Base-by-base conservation (phyloP, 2,113 vertebrate species). In the Rattus rattus region DNA sequence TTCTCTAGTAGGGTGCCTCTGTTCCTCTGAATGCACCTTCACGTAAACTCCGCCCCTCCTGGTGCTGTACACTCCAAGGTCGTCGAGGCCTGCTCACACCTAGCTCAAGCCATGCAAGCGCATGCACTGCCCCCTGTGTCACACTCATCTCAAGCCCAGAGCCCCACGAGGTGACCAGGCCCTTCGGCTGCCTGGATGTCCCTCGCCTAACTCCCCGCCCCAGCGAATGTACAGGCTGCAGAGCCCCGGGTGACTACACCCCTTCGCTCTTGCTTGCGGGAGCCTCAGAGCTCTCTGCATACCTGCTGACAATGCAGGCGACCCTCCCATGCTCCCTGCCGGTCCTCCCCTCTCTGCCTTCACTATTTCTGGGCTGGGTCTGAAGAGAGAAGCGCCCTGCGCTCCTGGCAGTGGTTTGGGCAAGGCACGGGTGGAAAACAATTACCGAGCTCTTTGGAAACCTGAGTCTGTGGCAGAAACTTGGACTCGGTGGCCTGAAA, bases 401-500 rank as follows among this genome's bases (percentile, higher is more conserved):
- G 77, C n/a, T 8, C 79, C 13, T 0, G 26, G 69, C 49, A 5
- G 47, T 19, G 76, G 61, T 7, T 83, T 84, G 90, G 72, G 88
- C 88, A 70, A 85, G 79, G 75, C 79, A 43, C 61, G 17, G 30
- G 91, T 87, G 79, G 69, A 95, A 97, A 97, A 96, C 87, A 77
- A 94, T 95, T 95, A 96, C 12, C 8, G 36, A 47, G 91, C 90
- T 56, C 39, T 97, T 95, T 84, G 92, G 91, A 93, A 96, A 96
- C 59, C 81, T 49, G 43, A 83, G 20, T 96, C 91, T 88, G 95
- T 39, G 93, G 97, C 93, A 97, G 97, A 97, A 98, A 97, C 94
- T 94, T 97, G 97, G 96, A 96, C 96, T 95, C 91, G 0, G 47
- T 72, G 95, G 92, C 95, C 93, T 94, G 97, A 98, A 97, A 96